These are phyloP conservation scores for Ancistrus triradiatus DNA, from an alignment of 2,113 vertebrate species.

Conservation along the genomic window DNA sequence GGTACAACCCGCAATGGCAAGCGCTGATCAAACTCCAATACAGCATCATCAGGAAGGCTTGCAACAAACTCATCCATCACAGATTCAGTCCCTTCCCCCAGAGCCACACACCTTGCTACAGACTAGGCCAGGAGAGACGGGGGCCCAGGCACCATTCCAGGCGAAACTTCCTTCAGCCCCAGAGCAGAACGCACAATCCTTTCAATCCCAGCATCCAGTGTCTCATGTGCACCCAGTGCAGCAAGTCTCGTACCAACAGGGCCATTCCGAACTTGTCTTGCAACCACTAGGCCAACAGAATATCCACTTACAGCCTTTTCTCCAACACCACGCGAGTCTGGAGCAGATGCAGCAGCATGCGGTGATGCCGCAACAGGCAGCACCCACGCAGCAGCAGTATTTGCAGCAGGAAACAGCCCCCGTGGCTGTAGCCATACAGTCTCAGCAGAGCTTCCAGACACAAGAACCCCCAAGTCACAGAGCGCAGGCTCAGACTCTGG, in stretches of 20 bases:
- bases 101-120: constrained; percentile 50
- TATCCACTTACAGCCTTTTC: constrained; percentile 44
- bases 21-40: constrained; percentile 29
- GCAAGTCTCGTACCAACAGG: constrained; percentile 49
- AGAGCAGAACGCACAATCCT: constrained; percentile 27
- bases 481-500: constrained; percentile 12
- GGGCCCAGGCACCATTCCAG: constrained; percentile 33
- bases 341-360: constrained; percentile 43
- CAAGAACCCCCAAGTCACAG: constrained; percentile 18
- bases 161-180: constrained; percentile 42
- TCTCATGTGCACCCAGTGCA: constrained; percentile 18
- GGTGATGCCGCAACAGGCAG: constrained; percentile 24
- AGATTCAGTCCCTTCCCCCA: constrained; percentile 35
- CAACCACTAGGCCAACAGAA: constrained; percentile 48
- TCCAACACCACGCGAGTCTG: constrained; percentile 43
- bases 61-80: constrained; percentile 44
- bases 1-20: constrained; percentile 6
- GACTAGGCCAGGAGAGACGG: neutral
- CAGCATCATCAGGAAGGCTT: constrained; percentile 46
- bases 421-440: constrained; percentile 28
- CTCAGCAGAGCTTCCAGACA: constrained; percentile 41
- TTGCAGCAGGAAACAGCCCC: constrained; percentile 22
- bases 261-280: constrained; percentile 45
- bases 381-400: constrained; percentile 16
- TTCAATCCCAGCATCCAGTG: constrained; percentile 40